Base-by-base conservation (phyloP, 2,888 invertebrate genomes). In the Bedellia somnulentella region DNA sequence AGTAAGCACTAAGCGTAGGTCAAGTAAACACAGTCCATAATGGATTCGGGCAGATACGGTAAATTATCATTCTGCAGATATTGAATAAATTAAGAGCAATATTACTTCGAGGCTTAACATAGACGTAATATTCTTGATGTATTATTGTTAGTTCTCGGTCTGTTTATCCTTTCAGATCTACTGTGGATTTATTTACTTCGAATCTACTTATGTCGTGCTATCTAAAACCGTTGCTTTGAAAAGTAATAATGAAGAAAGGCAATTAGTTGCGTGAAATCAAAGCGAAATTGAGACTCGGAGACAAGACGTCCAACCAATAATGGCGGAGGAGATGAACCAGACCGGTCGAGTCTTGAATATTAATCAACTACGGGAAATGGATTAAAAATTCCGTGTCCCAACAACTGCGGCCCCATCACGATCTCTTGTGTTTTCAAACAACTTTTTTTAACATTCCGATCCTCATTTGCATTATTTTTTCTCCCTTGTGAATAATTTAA, bases 321-420 rank as follows among this genome's bases (percentile, higher is more conserved):
- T 58, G 55, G 55, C 41, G 45, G 36, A 76, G 77, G 77, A 77
- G 77, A 77, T 77, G 77, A 77, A 63, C 73, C 77, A 77, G 77
- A 76, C 77, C 61, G 59, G 46, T 49, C 71, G 61, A 53, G 71
- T 47, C 57, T 54, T 77, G 77, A 77, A 77, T 77, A 76, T 77
- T 77, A 77, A 77, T 77, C 67, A 67, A 57, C 70, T 52, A 46
- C 51, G 60, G 76, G 75, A 76, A 75, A 77, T 75, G 70, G 77
- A 77, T 77, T 77, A 77, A 77, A 73, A 73, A 73, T 68, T 70
- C 73, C 62, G 52, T 68, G 70, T 70, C 56, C 46, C 48, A 36
- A 60, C 63, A 55, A 59, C 60, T 49, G 52, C 48, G 53, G 49
- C 49, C 54, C 50, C 50, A 45, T 49, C 59, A 50, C 64, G 57